Base-by-base conservation (phyloP, 2,113 vertebrate genomes). In the Embiotoca jacksoni region DNA sequence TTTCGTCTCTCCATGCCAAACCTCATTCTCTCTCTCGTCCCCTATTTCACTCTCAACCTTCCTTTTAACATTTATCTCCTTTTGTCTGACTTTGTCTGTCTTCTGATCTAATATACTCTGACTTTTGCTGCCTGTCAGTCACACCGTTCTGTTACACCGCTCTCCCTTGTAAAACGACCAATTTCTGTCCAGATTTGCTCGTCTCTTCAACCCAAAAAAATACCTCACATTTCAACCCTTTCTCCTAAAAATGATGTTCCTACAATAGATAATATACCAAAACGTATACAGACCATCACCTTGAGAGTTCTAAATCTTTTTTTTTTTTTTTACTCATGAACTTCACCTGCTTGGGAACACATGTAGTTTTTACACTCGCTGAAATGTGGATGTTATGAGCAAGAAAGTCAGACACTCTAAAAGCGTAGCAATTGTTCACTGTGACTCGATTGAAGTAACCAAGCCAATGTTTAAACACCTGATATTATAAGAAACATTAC, bases 1-100 rank as follows among this genome's bases (percentile, higher is more conserved):
- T 62, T 78, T 74, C 56, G 61, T 66, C 64, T 72, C 60, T 49
- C 58, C 57, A 59, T 7, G 7, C 56, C 49, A 39, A 23, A 23
- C 23, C 78, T 58, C n/a, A 55, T 64, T 61, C 39, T 41, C 46
- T 5, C 23, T 13, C 41, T 31, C 36, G n/a, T 5, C 36, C 52
- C 65, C n/a, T 58, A 15, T 67, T 65, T 36, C 30, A 66, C 53
- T 80, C 8, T 74, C 23, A 23, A 41, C 5, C 23, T 66, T 39
- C 41, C 31, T 54, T 58, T 59, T 49, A 66, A n/a, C 59, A 46
- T 36, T 11, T 7, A 35, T 13, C 46, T 54, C 16, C 10, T 56
- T 76, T 37, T 63, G 46, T 77, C 60, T 10, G 36, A 62, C 54
- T 55, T 31, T 8, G 31, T 84, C 11, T 3, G 4, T 50, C 23